Evolutionary conservation across 2,113 vertebrate species (phyloP).

Genomic region (Octodon degus): DNA sequence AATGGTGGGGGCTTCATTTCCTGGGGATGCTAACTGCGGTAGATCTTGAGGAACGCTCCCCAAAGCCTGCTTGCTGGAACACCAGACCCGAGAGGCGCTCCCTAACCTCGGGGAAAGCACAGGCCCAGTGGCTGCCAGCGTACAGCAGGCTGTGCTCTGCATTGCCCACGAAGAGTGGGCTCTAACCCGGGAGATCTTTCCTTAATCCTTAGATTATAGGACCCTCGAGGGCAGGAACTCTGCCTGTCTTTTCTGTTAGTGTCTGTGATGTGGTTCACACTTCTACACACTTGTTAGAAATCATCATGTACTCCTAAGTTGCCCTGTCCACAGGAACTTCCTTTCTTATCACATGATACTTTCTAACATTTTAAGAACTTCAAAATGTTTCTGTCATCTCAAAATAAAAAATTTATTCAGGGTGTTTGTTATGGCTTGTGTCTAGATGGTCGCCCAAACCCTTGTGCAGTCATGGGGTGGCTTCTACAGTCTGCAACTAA

Average conservation of each 20-base stretch:
- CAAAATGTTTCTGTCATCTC: neutral
- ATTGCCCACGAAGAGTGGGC: fast-evolving
- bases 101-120: neutral
- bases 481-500: too few species aligned
- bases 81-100: neutral
- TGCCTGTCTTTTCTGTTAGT: neutral
- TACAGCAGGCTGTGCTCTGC: fast-evolving
- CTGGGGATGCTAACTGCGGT: neutral
- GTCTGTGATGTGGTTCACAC: neutral
- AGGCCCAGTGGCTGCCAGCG: neutral
- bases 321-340: neutral
- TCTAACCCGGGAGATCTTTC: neutral
- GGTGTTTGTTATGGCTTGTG: too few species aligned
- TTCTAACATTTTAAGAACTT: neutral
- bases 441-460: too few species aligned
- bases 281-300: neutral
- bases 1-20: neutral
- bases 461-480: too few species aligned
- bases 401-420: neutral
- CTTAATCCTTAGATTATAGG: neutral
- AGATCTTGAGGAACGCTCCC: neutral
- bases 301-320: neutral
- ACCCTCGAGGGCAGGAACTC: neutral
- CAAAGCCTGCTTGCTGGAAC: neutral
- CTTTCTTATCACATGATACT: neutral